These are phyloP conservation scores for Thaumatotibia leucotreta DNA, from an alignment of 1,140 invertebrate genomes.

Conservation along the genomic window DNA sequence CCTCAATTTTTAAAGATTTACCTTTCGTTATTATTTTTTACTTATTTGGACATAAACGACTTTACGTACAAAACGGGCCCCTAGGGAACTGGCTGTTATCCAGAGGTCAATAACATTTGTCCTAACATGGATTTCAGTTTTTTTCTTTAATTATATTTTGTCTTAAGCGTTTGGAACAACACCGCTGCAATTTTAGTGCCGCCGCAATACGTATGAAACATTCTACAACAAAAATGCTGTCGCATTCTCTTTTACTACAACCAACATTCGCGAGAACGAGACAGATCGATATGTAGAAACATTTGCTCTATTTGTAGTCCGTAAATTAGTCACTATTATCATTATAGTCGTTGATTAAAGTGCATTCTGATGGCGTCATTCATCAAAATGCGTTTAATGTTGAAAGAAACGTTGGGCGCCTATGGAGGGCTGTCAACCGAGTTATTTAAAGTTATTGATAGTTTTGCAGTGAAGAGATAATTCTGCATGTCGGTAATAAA, in stretches of 20 bases:
- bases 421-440: neutral
- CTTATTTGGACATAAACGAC: too few species aligned
- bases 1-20: too few species aligned
- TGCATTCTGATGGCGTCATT: neutral
- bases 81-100: too few species aligned
- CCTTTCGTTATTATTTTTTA: too few species aligned
- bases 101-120: too few species aligned
- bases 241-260: neutral
- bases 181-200: neutral
- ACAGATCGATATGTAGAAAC: neutral
- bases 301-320: neutral
- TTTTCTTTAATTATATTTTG: too few species aligned
- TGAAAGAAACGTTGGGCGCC: neutral
- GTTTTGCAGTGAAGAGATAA: neutral
- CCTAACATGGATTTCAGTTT: too few species aligned
- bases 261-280: neutral
- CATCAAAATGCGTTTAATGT: neutral
- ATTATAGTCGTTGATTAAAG: neutral
- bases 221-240: neutral
- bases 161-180: neutral
- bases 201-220: neutral
- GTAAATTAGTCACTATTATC: neutral
- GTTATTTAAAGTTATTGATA: neutral
- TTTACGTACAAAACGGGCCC: too few species aligned
- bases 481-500: too few species aligned